phyloP scores from a whole-genome alignment of 2,113 vertebrate species.

The Passer domesticus region DNA sequence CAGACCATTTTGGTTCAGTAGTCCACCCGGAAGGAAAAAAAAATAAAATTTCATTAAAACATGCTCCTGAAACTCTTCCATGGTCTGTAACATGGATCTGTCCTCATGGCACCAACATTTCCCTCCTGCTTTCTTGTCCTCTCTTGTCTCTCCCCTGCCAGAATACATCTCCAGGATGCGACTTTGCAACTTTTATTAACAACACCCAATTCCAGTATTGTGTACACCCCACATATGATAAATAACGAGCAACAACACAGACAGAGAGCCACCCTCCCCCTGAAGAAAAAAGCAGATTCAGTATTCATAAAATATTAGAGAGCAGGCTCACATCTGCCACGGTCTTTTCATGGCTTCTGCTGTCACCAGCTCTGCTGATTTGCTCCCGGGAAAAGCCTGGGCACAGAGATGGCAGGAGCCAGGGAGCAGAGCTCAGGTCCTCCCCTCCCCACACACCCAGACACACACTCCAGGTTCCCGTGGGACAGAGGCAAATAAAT shows the following conservation, averaged over 20 bases:
- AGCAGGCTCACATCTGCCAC: slow-evolving; percentile 27
- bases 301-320: slow-evolving; percentile 8
- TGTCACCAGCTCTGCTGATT: slow-evolving; percentile 19
- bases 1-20: not conserved
- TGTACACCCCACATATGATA: not conserved
- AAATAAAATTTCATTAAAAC: not conserved
- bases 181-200: not conserved
- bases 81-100: not conserved
- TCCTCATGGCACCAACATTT: not conserved
- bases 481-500: not conserved
- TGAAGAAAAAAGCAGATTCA: not conserved
- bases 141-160: not conserved
- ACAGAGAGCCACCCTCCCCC: not conserved
- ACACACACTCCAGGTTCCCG: not conserved
- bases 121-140: not conserved
- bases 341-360: slow-evolving; percentile 25
- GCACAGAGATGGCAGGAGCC: not conserved
- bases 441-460: not conserved
- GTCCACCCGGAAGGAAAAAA: not conserved
- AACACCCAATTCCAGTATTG: not conserved
- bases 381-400: slow-evolving; percentile 4
- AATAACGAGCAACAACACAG: not conserved
- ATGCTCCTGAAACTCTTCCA: not conserved
- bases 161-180: not conserved
- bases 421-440: not conserved